phyloP scores from a whole-genome alignment of 2,113 vertebrate species.

The Kryptolebias marmoratus region DNA sequence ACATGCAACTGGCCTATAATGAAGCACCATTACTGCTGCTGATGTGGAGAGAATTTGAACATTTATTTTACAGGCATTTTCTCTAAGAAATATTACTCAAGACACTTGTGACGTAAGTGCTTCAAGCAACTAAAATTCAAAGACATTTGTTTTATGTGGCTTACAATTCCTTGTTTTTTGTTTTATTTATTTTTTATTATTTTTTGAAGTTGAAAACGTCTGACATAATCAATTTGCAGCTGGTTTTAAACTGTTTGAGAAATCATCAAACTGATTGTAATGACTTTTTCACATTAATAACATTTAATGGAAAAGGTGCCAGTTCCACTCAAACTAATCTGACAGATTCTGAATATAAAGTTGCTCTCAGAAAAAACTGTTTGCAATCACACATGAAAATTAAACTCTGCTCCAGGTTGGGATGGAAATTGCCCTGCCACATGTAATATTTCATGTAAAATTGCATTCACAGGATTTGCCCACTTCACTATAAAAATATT shows the following conservation, averaged over 20 bases:
- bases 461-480: slow-evolving; percentile 45
- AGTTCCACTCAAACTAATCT: slow-evolving; percentile 49
- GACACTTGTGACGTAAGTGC: not conserved
- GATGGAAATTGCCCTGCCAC: slow-evolving; percentile 81
- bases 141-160: slow-evolving; percentile 9
- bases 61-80: slow-evolving; percentile 13
- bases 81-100: too few relatives aligned
- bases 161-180: not conserved
- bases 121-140: slow-evolving; percentile 38
- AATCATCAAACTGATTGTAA: slow-evolving; percentile 27
- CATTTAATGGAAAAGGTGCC: slow-evolving; percentile 50
- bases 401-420: slow-evolving; percentile 61
- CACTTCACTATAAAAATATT: slow-evolving; percentile 33
- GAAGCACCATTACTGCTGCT: slow-evolving; percentile 15
- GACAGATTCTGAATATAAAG: slow-evolving; percentile 40
- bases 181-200: not conserved
- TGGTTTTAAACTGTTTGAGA: slow-evolving; percentile 24
- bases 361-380: slow-evolving; percentile 53
- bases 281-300: slow-evolving; percentile 54
- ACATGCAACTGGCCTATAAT: slow-evolving; percentile 10
- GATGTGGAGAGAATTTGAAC: slow-evolving; percentile 16
- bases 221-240: slow-evolving; percentile 5
- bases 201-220: slow-evolving; percentile 4
- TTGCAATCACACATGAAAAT: slow-evolving; percentile 77
- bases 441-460: slow-evolving; percentile 72